Evolutionary conservation across 2,113 vertebrate genomes (phyloP).

Genomic region (Pygoscelis antarcticus): DNA sequence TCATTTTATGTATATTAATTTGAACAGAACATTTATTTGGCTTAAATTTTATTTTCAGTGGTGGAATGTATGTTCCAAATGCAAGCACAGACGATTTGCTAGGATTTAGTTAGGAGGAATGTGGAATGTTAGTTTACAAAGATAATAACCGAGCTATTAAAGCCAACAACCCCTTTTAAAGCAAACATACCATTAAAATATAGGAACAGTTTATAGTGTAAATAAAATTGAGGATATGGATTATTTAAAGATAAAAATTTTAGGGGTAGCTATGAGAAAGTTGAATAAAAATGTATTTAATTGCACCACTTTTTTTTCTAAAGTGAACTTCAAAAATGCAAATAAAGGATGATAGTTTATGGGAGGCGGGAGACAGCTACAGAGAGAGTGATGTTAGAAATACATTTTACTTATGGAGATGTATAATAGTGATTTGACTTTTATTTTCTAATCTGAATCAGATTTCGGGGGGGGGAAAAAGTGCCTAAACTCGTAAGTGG

Average conservation of each 20-base stretch:
- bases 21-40: constrained; percentile 75
- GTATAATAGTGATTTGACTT: constrained; percentile 59
- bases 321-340: constrained; percentile 76
- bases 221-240: constrained; percentile 80
- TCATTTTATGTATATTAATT: constrained; percentile 76
- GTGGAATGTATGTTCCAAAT: constrained; percentile 69
- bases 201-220: constrained; percentile 80
- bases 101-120: constrained; percentile 76
- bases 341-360: constrained; percentile 56
- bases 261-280: constrained; percentile 70
- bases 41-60: constrained; percentile 75
- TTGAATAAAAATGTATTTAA: constrained; percentile 76
- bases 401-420: constrained; percentile 69
- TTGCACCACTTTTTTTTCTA: constrained; percentile 57
- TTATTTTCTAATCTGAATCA: constrained; percentile 65
- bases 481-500: constrained; percentile 55
- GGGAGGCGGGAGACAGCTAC: not conserved
- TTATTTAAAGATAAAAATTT: constrained; percentile 84
- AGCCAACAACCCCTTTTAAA: constrained; percentile 84
- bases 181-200: constrained; percentile 85
- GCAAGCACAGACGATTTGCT: constrained; percentile 65
- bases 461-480: constrained; percentile 40
- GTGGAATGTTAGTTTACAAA: constrained; percentile 79
- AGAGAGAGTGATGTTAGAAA: constrained; percentile 67
- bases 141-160: constrained; percentile 81